These are phyloP conservation scores for Druceiella hillmani DNA, from an alignment of 2,888 invertebrate genomes.

Conservation along the genomic window DNA sequence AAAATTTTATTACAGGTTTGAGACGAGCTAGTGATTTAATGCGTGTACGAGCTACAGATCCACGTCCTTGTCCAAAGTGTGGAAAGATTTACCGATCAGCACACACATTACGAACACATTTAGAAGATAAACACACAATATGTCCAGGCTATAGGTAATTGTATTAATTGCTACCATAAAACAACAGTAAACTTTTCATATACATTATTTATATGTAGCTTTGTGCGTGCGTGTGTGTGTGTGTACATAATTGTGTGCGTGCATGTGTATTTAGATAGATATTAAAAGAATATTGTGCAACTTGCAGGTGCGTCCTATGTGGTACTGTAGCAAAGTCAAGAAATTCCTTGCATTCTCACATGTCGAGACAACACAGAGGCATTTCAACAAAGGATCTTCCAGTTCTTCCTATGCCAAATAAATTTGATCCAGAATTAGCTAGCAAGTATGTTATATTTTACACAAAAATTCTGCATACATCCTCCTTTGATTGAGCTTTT, in stretches of 20 bases:
- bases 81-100: conserved; percentile 90
- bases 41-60: conserved; percentile 86
- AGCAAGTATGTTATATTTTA: conserved; percentile 52
- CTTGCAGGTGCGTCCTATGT: conserved; percentile 73
- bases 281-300: too few species aligned
- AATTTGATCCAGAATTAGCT: conserved; percentile 86
- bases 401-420: conserved; percentile 87
- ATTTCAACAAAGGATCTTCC: conserved; percentile 91
- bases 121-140: conserved; percentile 90
- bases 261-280: background rate
- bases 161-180: background rate
- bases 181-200: background rate
- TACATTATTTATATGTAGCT: background rate
- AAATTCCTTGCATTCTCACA: conserved; percentile 88
- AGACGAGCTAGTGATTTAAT: conserved; percentile 79
- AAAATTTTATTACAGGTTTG: conserved; percentile 49
- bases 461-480: background rate
- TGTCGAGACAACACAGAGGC: conserved; percentile 89
- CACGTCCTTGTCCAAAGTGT: conserved; percentile 87
- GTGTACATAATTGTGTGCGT: background rate
- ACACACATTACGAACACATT: conserved; percentile 84
- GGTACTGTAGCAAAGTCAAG: conserved; percentile 90
- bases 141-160: conserved; percentile 75
- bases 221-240: background rate
- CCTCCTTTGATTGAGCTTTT: too few species aligned